phyloP scores from a whole-genome alignment of 2,113 vertebrate genomes.

The Maccullochella peelii region DNA sequence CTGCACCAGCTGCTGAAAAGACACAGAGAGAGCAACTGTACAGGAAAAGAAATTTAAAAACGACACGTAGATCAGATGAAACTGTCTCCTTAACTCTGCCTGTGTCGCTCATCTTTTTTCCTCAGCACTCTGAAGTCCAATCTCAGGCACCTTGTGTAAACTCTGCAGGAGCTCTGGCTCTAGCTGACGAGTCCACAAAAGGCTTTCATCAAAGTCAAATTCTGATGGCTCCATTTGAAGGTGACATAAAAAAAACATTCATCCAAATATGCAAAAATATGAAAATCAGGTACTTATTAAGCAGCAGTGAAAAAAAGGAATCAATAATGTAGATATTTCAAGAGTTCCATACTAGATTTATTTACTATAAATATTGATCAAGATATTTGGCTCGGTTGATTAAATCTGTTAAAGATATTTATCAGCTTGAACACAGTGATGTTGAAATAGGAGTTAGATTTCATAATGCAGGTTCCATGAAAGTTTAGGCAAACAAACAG shows the following conservation, averaged over 20 bases:
- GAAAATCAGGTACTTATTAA: constrained; percentile 33
- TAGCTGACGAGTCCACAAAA: constrained; percentile 50
- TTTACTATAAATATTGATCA: constrained; percentile 5
- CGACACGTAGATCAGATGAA: constrained; percentile 43
- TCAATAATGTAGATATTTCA: not conserved
- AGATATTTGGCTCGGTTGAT: constrained; percentile 15
- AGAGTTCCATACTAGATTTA: not conserved
- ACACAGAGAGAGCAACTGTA: constrained; percentile 9
- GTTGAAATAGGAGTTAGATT: constrained; percentile 1
- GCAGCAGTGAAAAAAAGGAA: not conserved
- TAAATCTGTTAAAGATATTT: constrained; percentile 25
- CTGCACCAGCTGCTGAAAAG: constrained; percentile 1
- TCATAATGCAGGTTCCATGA: constrained; percentile 2
- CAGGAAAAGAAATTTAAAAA: not conserved
- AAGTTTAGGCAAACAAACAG: constrained; percentile 9
- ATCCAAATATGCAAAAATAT: constrained; percentile 54
- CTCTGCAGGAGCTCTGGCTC: constrained; percentile 62
- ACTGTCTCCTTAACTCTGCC: constrained; percentile 25
- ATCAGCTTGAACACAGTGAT: not conserved
- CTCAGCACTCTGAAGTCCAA: constrained; percentile 41
- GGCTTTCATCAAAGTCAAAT: constrained; percentile 54
- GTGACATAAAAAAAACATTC: constrained; percentile 41
- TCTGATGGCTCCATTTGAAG: constrained; percentile 59
- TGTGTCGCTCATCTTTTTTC: constrained; percentile 30
- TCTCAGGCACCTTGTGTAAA: constrained; percentile 51